phyloP scores from a whole-genome alignment of 2,113 vertebrate genomes.

The Sialia sialis region DNA sequence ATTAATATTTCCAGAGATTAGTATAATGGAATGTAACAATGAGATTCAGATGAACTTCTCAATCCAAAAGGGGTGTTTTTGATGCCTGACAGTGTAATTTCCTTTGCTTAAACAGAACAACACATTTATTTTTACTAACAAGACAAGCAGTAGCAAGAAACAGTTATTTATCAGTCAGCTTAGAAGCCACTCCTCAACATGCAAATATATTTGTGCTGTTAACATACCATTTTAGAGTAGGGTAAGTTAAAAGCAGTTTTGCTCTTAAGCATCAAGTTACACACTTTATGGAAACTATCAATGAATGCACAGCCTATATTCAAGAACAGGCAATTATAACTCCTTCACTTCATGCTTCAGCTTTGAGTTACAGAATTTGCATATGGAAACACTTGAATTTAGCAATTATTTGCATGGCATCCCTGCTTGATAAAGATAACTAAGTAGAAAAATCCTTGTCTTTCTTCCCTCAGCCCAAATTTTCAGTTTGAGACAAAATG shows the following conservation, averaged over 20 bases:
- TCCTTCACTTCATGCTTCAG: background rate
- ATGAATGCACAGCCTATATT: background rate
- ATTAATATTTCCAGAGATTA: background rate
- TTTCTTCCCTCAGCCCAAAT: background rate
- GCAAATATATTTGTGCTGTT: background rate
- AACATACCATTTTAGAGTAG: background rate
- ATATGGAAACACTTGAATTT: background rate
- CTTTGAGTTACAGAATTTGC: background rate
- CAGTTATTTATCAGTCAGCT: background rate
- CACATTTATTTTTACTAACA: background rate
- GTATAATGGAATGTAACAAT: background rate
- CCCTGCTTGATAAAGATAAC: constrained; percentile 44
- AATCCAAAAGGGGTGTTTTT: background rate
- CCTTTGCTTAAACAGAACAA: background rate
- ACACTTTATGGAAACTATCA: background rate
- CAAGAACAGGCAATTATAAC: background rate
- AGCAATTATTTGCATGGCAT: background rate
- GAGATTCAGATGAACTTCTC: background rate
- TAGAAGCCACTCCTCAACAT: background rate
- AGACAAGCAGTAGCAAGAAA: background rate
- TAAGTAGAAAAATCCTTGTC: background rate
- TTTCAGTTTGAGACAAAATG: background rate
- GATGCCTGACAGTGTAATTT: background rate
- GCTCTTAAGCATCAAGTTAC: background rate
- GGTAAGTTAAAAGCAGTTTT: background rate